Evolutionary conservation across 2,888 invertebrate genomes (phyloP), one percentile per base, ranked within the genome.

Genomic region (Crepidodera aurea): DNA sequence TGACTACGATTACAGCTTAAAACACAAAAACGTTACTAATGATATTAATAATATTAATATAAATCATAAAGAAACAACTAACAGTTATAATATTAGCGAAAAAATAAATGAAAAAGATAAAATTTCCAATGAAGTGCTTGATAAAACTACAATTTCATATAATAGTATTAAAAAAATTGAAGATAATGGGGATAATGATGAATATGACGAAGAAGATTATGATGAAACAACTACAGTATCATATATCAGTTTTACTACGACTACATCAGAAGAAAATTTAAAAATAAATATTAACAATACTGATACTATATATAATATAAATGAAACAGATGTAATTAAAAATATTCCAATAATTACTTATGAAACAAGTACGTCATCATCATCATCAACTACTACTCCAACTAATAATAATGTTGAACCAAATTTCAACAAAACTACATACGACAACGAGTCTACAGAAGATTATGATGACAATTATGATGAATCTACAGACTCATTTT

Each of bases 401-500:
- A 39, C 22, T 22, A 6, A 22, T 2, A 6, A 22, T 4, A 22
- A 2, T 2, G 6, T 4, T 22, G 22, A 22, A 22, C 2, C 3
- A 22, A 22, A 2, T 4, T 22, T 22, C 22, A 22, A 22, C 22
- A 22, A 22, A 22, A 22, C 22, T 4, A 4, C 22, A 22, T 2
- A 22, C 22, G 32, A 7, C 2, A 10, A 32, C 10, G 32, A 32
- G 2, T 32, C 7, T 10, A 32, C 32, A 10, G 19, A 18, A 1
- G 50, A 50, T 18, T 32, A 50, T 13, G 34, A 32, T 34, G 50
- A 16, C 15, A 15, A 50, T 13, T 12, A 32, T 34, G 50, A 16
- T 40, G 40, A 40, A 40, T 18, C 16, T 15, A 13, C 19, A 10
- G 50, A 50, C n/a, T 18, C 53, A 1, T 13, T 25, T 7, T 13